Percentiles rank a stretch among this genome's conserved stretches.
Conservation (phyloP, 2,797 vertebrate genomes). For the Phalanger gymnotis region DNA sequence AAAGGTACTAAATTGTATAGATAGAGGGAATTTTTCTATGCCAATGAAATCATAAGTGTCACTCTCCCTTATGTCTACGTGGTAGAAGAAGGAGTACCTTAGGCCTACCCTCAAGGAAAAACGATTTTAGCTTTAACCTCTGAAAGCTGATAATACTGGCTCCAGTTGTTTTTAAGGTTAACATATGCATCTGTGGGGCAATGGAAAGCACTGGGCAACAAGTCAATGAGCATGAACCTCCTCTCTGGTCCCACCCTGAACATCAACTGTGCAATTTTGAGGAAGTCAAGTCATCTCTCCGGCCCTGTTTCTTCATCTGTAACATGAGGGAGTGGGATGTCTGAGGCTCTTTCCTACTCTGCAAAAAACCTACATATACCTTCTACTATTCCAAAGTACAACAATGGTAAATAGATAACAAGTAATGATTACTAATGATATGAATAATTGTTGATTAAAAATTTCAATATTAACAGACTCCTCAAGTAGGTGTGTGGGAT, state of each 20-base stretch:
- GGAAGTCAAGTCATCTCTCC: background rate
- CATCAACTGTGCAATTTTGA: background rate
- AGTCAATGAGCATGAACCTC: background rate
- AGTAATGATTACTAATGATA: background rate
- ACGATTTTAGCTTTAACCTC: background rate
- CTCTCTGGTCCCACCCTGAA: background rate
- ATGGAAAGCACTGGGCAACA: background rate
- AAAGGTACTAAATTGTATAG: background rate
- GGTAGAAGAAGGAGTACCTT: background rate
- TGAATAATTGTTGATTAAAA: background rate
- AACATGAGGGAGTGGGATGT: slow-evolving; percentile 59
- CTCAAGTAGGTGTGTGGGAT: background rate
- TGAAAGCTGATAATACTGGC: background rate
- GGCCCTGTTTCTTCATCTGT: slow-evolving; percentile 66
- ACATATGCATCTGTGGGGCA: background rate
- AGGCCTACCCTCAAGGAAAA: background rate
- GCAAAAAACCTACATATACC: background rate
- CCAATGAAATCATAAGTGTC: background rate
- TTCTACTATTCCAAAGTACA: background rate
- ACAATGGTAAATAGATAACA: background rate
- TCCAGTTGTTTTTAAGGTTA: background rate
- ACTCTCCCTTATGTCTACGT: background rate
- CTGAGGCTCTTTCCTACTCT: background rate
- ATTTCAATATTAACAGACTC: background rate
- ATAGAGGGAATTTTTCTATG: background rate